A percentile compares a stretch with the other conserved stretches of the same genome.
These are phyloP conservation scores for Horisme vitalbata DNA, from an alignment of 2,888 invertebrate genomes.

Conservation along the genomic window DNA sequence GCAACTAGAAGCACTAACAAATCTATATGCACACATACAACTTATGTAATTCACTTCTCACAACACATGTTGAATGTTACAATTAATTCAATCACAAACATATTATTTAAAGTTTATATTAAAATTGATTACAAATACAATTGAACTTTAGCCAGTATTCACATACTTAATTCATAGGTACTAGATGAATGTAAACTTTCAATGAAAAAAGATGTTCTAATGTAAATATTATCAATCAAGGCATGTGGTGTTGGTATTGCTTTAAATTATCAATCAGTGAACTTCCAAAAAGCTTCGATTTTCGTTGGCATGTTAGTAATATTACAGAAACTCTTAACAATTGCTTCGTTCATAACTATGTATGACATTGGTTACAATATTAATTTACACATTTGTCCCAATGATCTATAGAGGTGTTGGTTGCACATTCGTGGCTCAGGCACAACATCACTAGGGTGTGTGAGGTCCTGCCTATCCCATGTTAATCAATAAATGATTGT, in stretches of 20 bases:
- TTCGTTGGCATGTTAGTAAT: conserved; percentile 25
- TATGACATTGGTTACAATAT: conserved; percentile 39
- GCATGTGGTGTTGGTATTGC: conserved; percentile 29
- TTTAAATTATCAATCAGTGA: conserved; percentile 23
- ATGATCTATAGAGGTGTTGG: conserved; percentile 65
- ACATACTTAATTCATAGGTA: background rate
- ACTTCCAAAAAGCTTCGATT: conserved; percentile 23
- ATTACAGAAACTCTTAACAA: conserved; percentile 46
- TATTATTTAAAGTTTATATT: conserved; percentile 3
- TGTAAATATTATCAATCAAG: conserved; percentile 11
- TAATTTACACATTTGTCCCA: conserved; percentile 65
- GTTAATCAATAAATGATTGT: conserved; percentile 98
- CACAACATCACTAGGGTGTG: conserved; percentile 45
- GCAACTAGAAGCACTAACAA: conserved; percentile 14
- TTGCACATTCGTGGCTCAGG: conserved; percentile 39
- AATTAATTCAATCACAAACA: conserved; percentile 10
- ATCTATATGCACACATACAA: conserved; percentile 16
- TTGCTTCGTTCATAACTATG: conserved; percentile 35
- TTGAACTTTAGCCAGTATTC: conserved; percentile 11
- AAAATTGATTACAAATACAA: conserved; percentile 16
- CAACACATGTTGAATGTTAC: conserved; percentile 20
- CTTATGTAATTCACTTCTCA: conserved; percentile 16
- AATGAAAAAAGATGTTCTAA: conserved; percentile 3
- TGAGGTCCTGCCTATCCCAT: conserved; percentile 52
- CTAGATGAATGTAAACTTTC: conserved; percentile 4